Evolutionary conservation across 1,140 invertebrate species (phyloP), one percentile per base, ranked within the genome.

Genomic region (Cydia splendana): DNA sequence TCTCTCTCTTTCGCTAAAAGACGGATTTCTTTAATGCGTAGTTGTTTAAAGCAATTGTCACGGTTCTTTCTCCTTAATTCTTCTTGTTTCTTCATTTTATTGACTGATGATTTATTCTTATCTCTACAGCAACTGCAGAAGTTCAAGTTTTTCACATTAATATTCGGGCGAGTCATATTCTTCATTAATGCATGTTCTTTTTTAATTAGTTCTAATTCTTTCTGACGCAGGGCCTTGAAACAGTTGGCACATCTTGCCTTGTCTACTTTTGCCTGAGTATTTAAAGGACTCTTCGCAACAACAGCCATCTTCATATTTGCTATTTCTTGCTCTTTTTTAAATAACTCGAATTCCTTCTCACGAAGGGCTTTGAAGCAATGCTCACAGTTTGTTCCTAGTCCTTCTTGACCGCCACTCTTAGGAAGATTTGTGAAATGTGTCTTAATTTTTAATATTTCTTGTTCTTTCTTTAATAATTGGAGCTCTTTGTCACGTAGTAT

Each of bases 1-100:
- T 62, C 57, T 62, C 20, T 62, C n/a, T 62, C 57, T 62, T 62
- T 62, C 4, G 57, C 57, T 62, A 10, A 10, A 62, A 62, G 57
- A 10, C 57, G 57, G 57, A 62, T 62, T 62, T 62, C 57, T 62
- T 62, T 62, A 20, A 62, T 62, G 18, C 57, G 57, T 10, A 62
- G 57, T 62, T 62, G 57, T 24, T 62, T 62, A 62, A 62, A 62
- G 20, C 57, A 62, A 62, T 62, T 62, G 57, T 62, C 57, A 24
- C 57, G 57, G 6, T 62, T 62, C 20, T 18, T 62, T 20, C 12
- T 62, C 9, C 57, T 20, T 24, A 62, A 24, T 12, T 62, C 57
- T 12, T 62, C 57, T 24, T 62, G 57, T 62, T 62, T 62, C n/a
- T 62, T 10, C 57, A 62, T 7, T 53, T 18, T n/a, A 53, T 53